Evolutionary conservation across 2,888 invertebrate species (phyloP).

Genomic region (Amaurobius ferox): DNA sequence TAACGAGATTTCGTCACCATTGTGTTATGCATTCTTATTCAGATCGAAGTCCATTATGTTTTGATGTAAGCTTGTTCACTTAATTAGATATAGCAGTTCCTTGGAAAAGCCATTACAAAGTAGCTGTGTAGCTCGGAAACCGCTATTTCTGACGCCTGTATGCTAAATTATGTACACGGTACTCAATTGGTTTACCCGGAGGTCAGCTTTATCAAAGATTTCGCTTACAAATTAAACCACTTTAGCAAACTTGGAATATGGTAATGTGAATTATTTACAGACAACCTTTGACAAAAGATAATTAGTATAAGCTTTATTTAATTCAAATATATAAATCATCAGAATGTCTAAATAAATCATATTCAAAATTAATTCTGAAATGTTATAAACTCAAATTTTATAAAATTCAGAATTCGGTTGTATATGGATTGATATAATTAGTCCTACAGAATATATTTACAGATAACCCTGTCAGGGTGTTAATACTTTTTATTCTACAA

Average conservation of each 20-base stretch:
- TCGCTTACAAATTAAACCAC: not conserved
- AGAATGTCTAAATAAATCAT: no score
- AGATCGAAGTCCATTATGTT: not conserved
- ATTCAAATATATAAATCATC: no score
- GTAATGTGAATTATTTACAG: not conserved
- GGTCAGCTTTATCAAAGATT: slow-evolving; percentile 5
- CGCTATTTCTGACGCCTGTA: not conserved
- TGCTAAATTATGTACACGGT: not conserved
- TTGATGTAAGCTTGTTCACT: not conserved
- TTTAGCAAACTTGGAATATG: not conserved
- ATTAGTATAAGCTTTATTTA: no score
- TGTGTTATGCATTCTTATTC: not conserved
- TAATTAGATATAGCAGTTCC: slow-evolving; percentile 1
- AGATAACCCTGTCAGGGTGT: no score
- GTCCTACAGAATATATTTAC: no score
- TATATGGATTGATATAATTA: no score
- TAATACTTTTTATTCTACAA: no score
- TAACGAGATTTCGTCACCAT: not conserved
- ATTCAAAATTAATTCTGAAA: no score
- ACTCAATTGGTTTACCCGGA: not conserved
- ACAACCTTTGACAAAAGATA: no score
- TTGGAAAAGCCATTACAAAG: not conserved
- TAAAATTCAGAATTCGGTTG: no score
- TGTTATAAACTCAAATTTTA: no score
- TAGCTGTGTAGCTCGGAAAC: not conserved